Percentiles rank a stretch among this genome's conserved stretches.
Conservation (phyloP, 2,113 vertebrate species). For the Fulmarus glacialis region DNA sequence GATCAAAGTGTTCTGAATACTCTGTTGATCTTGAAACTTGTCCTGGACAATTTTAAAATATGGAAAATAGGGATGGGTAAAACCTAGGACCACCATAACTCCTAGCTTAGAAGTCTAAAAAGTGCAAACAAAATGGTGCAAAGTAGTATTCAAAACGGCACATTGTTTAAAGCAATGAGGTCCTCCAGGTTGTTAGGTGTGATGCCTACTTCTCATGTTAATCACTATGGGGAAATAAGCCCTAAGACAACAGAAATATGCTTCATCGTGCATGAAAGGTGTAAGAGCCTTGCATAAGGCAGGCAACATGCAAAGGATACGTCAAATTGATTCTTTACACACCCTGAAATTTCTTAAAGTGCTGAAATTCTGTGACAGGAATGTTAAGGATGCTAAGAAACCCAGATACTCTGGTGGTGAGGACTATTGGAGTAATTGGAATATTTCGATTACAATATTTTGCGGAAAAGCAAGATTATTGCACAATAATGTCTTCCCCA, state of each 20-base stretch:
- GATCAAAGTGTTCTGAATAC: not conserved
- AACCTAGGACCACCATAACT: not conserved
- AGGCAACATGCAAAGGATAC: not conserved
- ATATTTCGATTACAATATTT: not conserved
- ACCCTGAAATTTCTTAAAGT: not conserved
- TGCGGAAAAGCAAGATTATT: not conserved
- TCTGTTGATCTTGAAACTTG: not conserved
- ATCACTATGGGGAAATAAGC: not conserved
- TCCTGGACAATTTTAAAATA: not conserved
- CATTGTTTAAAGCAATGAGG: not conserved
- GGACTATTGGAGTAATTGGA: not conserved
- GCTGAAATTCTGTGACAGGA: not conserved
- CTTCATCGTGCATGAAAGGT: not conserved
- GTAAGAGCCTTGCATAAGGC: not conserved
- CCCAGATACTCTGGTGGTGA: not conserved
- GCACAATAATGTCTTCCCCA: fast-evolving
- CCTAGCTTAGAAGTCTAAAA: not conserved
- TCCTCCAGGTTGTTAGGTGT: not conserved
- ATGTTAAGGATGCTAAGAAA: not conserved
- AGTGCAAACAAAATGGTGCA: not conserved
- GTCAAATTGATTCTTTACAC: not conserved
- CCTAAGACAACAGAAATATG: not conserved
- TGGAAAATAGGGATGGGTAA: not conserved
- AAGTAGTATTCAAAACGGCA: not conserved
- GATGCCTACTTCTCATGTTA: not conserved